A percentile compares a stretch with the other conserved stretches of the same genome.
Conservation (phyloP, 2,797 vertebrate species). For the Liparis tanakae region DNA sequence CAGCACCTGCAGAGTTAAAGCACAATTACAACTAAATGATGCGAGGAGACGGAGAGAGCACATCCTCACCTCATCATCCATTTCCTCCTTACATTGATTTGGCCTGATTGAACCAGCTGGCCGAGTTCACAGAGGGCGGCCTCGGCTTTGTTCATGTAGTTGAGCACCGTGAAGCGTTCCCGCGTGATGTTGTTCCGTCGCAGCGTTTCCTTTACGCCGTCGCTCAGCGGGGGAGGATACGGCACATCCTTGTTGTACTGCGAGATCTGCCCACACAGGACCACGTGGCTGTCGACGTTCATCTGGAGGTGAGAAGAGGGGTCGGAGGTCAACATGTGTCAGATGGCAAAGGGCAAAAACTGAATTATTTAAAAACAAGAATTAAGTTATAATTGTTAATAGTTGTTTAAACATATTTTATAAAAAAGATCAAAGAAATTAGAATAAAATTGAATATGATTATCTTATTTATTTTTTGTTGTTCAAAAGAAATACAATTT, state of each 20-base stretch:
- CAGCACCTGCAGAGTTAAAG: conserved; percentile 83
- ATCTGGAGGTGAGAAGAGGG: conserved; percentile 80
- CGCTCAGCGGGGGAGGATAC: conserved; percentile 90
- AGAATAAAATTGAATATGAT: no score
- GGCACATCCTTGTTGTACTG: conserved; percentile 96
- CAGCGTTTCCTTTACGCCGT: conserved; percentile 79
- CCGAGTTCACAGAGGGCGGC: conserved; percentile 86
- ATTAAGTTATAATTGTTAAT: no score
- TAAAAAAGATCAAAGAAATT: no score
- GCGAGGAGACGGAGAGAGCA: background rate
- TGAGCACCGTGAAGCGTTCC: conserved; percentile 91
- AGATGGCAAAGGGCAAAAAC: no score
- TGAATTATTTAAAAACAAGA: no score
- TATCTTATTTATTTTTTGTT: no score
- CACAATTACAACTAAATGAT: background rate
- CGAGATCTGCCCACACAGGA: conserved; percentile 96
- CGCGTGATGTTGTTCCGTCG: conserved; percentile 87
- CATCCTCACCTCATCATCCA: conserved; percentile 15
- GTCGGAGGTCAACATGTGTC: background rate
- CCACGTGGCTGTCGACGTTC: conserved; percentile 89
- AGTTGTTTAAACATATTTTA: no score
- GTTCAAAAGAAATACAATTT: no score
- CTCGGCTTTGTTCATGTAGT: conserved; percentile 87
- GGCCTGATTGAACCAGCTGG: conserved; percentile 87
- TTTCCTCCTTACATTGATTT: conserved; percentile 87